Base-by-base conservation (phyloP, 2,797 vertebrate genomes). In the Hydrocynus forskahlii region DNA sequence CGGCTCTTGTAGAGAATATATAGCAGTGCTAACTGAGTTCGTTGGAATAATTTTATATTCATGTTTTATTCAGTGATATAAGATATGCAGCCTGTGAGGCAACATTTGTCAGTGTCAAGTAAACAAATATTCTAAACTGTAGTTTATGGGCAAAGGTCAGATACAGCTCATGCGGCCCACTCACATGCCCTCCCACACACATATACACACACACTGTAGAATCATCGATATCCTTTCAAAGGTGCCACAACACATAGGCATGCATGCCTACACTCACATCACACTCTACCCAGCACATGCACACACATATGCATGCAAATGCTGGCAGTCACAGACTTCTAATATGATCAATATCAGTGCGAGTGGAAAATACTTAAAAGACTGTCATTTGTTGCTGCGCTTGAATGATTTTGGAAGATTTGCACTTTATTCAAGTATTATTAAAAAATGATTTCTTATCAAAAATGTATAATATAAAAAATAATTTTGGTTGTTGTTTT, bases 131-230 rank as follows among this genome's bases (percentile, higher is more conserved):
- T 86, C 73, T 87, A 83, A 54, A 78, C 84, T 84, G 62, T 83
- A 87, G 84, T 66, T 78, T 89, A 79, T 69, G 82, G 87, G 83
- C 86, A 75, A 73, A 91, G 89, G 89, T 90, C 87, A 87, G 75
- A 84, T 79, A 86, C 85, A 85, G 79, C 82, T 81, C 48, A 84
- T 74, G 25, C 43, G 35, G 50, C 90, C 89, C 88, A 89, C 91
- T 23, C 55, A 48, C 57, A 63, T 78, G 68, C 54, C 86, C 81
- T 54, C 55, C 59, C 71, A 74, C 79, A 81, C 45, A 80, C 16
- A 64, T 62, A 86, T 62, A 86, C 13, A 81, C 29, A 40, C n/a
- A n/a, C 76, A 64, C 64, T 13, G 81, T 43, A 73, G 84, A 81
- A 73, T 82, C 63, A 81, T 82, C 54, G 50, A 72, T 54, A n/a